Conservation (phyloP, 2,888 invertebrate species). For the Agonopterix alstromeriana region DNA sequence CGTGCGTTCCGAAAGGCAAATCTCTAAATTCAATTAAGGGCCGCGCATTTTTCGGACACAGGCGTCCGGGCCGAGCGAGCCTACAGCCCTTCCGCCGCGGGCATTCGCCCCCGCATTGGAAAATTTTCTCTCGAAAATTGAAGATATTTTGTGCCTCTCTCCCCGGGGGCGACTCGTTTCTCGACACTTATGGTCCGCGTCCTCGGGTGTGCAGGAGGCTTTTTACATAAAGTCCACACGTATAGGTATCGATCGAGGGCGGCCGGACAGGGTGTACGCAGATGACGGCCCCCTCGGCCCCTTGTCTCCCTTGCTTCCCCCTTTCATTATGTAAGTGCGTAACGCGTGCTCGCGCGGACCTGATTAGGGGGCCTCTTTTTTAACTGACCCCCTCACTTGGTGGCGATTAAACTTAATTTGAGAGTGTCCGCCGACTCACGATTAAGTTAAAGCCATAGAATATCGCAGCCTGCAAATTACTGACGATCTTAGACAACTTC, state of each 20-base stretch:
- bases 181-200: constrained; percentile 76
- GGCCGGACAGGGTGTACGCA: constrained; percentile 74
- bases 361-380: constrained; percentile 75
- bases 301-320: constrained; percentile 55
- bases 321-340: constrained; percentile 78
- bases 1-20: constrained; percentile 68
- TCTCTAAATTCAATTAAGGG: constrained; percentile 75
- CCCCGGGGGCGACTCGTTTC: constrained; percentile 73
- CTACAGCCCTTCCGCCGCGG: constrained; percentile 67
- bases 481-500: neutral
- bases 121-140: constrained; percentile 77
- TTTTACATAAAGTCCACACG: constrained; percentile 77
- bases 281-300: constrained; percentile 64
- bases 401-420: constrained; percentile 72
- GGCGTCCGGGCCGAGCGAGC: constrained; percentile 54
- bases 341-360: constrained; percentile 75
- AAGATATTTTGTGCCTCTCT: constrained; percentile 73
- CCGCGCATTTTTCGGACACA: constrained; percentile 72
- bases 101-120: constrained; percentile 71
- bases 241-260: constrained; percentile 75
- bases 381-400: constrained; percentile 73
- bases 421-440: constrained; percentile 49
- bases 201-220: constrained; percentile 74
- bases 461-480: constrained; percentile 15
- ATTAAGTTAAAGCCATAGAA: constrained; percentile 15